Percentiles rank a stretch among this genome's conserved stretches.
These are phyloP conservation scores for Lampris megalopsis DNA, from an alignment of 2,113 vertebrate genomes.

Conservation along the genomic window DNA sequence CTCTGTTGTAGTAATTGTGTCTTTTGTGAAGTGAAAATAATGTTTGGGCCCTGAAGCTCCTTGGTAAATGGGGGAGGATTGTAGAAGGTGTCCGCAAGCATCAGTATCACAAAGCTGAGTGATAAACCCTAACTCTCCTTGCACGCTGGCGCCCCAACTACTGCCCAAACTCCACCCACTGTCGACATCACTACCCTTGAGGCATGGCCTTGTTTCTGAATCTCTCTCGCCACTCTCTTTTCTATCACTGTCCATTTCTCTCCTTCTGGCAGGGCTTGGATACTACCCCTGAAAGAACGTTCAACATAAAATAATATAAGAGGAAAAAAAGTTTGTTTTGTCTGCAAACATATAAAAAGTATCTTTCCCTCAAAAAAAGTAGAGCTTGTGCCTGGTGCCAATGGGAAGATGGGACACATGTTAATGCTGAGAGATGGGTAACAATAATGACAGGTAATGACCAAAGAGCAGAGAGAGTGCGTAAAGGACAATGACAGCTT, in stretches of 20 bases:
- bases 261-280: background rate
- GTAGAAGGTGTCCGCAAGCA: constrained; percentile 69
- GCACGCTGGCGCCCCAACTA: constrained; percentile 42
- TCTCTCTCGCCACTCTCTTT: constrained; percentile 13
- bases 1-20: constrained; percentile 62
- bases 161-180: constrained; percentile 38
- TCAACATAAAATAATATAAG: background rate
- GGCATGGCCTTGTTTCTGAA: constrained; percentile 16
- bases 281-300: background rate
- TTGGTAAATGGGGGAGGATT: constrained; percentile 53
- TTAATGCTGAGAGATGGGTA: background rate
- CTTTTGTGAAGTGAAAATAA: constrained; percentile 76
- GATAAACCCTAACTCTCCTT: constrained; percentile 49
- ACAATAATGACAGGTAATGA: constrained; percentile 10
- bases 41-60: constrained; percentile 66
- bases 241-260: background rate
- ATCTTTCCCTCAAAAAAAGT: background rate
- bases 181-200: constrained; percentile 40
- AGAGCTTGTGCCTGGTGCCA: constrained; percentile 1
- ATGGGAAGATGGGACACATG: background rate
- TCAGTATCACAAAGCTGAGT: constrained; percentile 68
- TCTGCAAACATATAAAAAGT: no score
- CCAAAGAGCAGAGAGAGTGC: constrained; percentile 8
- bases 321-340: background rate
- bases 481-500: constrained; percentile 28